Base-by-base conservation (phyloP, 2,888 invertebrate species). In the Chydorus sphaericus region DNA sequence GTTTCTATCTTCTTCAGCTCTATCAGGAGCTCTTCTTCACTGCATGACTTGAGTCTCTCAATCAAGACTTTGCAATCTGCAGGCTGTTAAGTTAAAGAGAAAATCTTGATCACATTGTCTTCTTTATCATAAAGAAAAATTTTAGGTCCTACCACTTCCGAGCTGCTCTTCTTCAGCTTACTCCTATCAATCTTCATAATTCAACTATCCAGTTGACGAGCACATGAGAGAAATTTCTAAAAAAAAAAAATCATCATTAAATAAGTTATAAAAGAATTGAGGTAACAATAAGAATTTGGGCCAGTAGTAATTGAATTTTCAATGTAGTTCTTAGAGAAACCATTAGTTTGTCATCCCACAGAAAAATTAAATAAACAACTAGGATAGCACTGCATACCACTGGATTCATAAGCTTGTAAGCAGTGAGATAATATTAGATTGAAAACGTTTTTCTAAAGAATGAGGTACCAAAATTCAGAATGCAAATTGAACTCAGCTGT, bases 111-210 rank as follows among this genome's bases (percentile, higher is more conserved):
- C 18, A 39, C 37, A 36, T 48, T 29, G 36, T n/a, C 18, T 16
- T 31, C 36, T 37, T 49, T 6, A 50, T 31, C 16, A 23, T 30
- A 37, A 38, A 29, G 18, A 57, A 50, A 56, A 2, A 48, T 14
- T 50, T 20, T 2, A 29, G 16, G 18, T 23, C 11, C 71, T 69
- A 80, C 80, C 71, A 85, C 81, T 75, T 87, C 86, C 60, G 85
- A 84, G 67, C 83, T 82, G 75, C 84, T 82, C 71, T 85, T 85
- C 70, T 85, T 85, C 65, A 85, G 74, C 70, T 85, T 82, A 64
- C 77, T 79, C 65, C 82, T 77, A 68, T 87, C 87, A 66, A 87
- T 84, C 76, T 85, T 86, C 87, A 87, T 87, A 14, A 14, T 44
- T 8, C 28, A 44, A 26, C 8, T n/a, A n/a, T n/a, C 23, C 11